Percentiles rank a stretch among this genome's conserved stretches.
phyloP scores from a whole-genome alignment of 2,797 vertebrate species.

The Enteromius anoplus region DNA sequence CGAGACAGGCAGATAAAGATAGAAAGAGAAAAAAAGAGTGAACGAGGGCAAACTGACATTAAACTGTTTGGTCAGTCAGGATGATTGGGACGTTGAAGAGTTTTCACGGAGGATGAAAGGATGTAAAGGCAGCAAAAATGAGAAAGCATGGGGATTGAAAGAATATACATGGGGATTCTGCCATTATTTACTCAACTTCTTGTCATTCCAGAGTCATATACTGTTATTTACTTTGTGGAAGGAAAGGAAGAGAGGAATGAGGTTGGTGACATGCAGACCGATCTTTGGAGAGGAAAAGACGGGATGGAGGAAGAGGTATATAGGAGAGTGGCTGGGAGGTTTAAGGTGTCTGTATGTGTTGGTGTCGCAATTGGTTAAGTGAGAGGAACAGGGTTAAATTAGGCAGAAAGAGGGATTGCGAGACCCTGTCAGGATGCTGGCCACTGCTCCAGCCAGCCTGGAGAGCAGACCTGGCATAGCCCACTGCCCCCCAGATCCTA shows the following conservation, averaged over 20 bases:
- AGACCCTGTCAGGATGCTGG: conserved; percentile 77
- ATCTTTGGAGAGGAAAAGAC: conserved; percentile 62
- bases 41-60: conserved; percentile 34
- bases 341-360: conserved; percentile 63
- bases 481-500: conserved; percentile 75
- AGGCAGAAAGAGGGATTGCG: conserved; percentile 75
- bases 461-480: conserved; percentile 77
- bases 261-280: not conserved
- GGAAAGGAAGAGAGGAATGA: not conserved
- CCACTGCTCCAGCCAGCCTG: conserved; percentile 64
- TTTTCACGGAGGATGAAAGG: conserved; percentile 27
- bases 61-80: conserved; percentile 47
- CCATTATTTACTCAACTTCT: conserved; percentile 24
- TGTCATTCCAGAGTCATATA: not conserved
- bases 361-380: conserved; percentile 60
- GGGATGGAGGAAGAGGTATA: not conserved
- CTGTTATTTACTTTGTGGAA: not conserved
- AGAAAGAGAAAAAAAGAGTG: conserved; percentile 50
- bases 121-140: conserved; percentile 6
- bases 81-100: conserved; percentile 24
- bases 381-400: conserved; percentile 79
- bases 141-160: not conserved
- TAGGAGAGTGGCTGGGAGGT: conserved; percentile 37
- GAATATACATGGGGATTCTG: conserved; percentile 7
- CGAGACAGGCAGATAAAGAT: conserved; percentile 61